Evolutionary conservation across 1,140 invertebrate genomes (phyloP), one percentile per base, ranked within the genome.

Genomic region (Harpegnathos saltator): DNA sequence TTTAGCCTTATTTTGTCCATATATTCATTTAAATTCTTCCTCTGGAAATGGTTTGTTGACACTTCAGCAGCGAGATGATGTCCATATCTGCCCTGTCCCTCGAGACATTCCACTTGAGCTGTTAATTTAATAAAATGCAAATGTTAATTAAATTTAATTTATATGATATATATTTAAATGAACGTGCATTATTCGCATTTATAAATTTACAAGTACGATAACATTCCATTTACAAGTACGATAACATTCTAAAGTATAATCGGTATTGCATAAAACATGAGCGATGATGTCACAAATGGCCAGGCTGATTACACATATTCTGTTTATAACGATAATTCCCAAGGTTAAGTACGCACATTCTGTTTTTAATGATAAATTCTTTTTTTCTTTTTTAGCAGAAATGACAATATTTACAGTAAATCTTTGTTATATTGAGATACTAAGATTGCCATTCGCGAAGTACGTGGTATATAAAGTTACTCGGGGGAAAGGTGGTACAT

Each of bases 231-330:
- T n/a, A n/a, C n/a, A n/a, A n/a, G n/a, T n/a, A n/a, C n/a, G n/a
- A n/a, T n/a, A n/a, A n/a, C n/a, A n/a, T n/a, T n/a, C n/a, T n/a
- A 19, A 74, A 75, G 50, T 14, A 11, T 22, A 50, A 75, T 5
- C 9, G n/a, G 63, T 26, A 75, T 63, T 75, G 63, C n/a, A 50
- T 33, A 75, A 75, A 75, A 63, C 19, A 50, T 29, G 19, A 14
- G 4, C 22, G 5, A 52, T 24, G 1, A 50, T 75, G 3, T 65
- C 44, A 62, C 1, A 14, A 29, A n/a, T 9, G 48, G 63, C 38
- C 44, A 15, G 62, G 4, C 17, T 24, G 63, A 15, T 9, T 50
- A 50, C n/a, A n/a, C n/a, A n/a, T n/a, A 75, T 22, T 63, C 50
- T 52, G n/a, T 15, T 33, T 33, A 5, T 33, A 33, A 33, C 1